Percentiles rank a stretch among this genome's conserved stretches.
These are phyloP conservation scores for Conus canariensis DNA, from an alignment of 2,888 invertebrate species.

Conservation along the genomic window DNA sequence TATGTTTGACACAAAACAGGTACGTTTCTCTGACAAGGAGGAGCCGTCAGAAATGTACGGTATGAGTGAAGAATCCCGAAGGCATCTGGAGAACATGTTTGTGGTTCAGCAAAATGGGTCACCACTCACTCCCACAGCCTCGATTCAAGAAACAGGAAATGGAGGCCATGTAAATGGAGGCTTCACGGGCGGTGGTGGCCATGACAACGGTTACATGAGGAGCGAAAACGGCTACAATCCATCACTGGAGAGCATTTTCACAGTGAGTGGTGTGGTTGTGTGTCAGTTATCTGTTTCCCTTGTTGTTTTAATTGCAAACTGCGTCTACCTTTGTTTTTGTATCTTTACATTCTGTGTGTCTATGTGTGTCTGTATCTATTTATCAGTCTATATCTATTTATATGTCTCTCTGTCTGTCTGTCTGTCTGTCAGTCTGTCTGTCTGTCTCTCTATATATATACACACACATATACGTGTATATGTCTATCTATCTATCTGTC, in stretches of 20 bases:
- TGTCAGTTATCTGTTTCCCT: not conserved
- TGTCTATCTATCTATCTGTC: no score
- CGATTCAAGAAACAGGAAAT: not conserved
- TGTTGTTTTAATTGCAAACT: not conserved
- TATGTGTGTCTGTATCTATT: no score
- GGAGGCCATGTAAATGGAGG: not conserved
- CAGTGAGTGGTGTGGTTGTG: not conserved
- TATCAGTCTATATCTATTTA: no score
- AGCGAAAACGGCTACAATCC: not conserved
- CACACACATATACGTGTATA: no score
- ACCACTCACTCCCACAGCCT: not conserved
- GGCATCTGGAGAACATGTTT: constrained; percentile 17
- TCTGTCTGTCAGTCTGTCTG: no score
- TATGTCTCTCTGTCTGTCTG: no score
- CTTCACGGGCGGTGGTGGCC: not conserved
- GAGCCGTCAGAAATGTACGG: not conserved
- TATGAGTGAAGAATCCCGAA: constrained; percentile 8
- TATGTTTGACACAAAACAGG: not conserved
- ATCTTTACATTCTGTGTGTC: not conserved
- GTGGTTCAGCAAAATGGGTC: not conserved
- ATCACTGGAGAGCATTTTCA: not conserved
- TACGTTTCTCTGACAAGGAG: constrained; percentile 4
- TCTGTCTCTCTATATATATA: no score
- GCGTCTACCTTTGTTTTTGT: not conserved
- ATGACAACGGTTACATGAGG: not conserved